Conservation (phyloP, 2,888 invertebrate genomes). For the Drosophila dives region DNA sequence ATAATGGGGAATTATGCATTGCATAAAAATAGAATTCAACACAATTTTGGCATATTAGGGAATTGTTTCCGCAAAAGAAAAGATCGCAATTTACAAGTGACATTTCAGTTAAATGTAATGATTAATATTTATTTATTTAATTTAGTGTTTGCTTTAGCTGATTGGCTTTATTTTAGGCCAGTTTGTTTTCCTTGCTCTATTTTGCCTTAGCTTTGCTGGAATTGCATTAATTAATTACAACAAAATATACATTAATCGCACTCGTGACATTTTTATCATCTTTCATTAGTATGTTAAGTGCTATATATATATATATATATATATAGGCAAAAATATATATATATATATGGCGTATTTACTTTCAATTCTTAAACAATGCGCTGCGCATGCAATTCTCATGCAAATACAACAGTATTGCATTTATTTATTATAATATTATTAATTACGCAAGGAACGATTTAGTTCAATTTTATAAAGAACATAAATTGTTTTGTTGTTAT, state of each 20-base stretch:
- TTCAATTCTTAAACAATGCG: conserved; percentile 35
- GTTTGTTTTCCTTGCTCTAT: conserved; percentile 39
- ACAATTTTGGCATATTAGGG: neutral
- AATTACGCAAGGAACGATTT: neutral
- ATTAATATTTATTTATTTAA: conserved; percentile 45
- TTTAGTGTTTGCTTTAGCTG: conserved; percentile 32
- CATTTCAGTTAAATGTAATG: conserved; percentile 53
- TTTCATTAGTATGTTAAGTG: conserved; percentile 50
- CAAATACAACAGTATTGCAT: neutral
- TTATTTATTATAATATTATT: neutral
- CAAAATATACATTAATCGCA: conserved; percentile 67
- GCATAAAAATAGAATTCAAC: conserved; percentile 7
- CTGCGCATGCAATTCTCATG: conserved; percentile 30
- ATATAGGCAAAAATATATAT: conserved; percentile 11
- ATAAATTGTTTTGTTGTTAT: neutral
- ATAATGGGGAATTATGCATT: conserved; percentile 29
- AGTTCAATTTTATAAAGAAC: neutral
- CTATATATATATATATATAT: conserved; percentile 6
- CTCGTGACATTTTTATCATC: conserved; percentile 74
- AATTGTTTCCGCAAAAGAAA: conserved; percentile 34
- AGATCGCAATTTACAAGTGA: conserved; percentile 26
- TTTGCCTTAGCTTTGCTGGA: conserved; percentile 46
- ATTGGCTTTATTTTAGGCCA: conserved; percentile 41
- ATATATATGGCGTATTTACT: conserved; percentile 21
- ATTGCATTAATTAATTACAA: conserved; percentile 75